A percentile compares a stretch with the other conserved stretches of the same genome.
Evolutionary conservation across 1,140 invertebrate species (phyloP).

Genomic region (Thaumetopoea pityocampa): DNA sequence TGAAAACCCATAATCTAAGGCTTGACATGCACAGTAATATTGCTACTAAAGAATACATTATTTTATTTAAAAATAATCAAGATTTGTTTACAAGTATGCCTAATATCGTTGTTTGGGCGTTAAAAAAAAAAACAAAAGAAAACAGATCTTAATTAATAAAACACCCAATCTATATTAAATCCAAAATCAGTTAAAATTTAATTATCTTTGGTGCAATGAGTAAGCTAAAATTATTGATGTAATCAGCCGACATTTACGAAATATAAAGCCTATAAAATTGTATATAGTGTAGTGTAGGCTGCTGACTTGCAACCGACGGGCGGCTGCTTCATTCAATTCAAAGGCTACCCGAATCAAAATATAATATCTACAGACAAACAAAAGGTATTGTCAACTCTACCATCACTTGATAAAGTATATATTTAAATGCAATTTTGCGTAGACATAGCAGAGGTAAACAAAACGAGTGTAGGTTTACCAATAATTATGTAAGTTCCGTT

Average conservation of each 20-base stretch:
- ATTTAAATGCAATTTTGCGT: not conserved
- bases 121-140: too few species aligned
- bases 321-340: slow-evolving; percentile 37
- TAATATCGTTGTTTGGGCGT: too few species aligned
- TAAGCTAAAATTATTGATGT: slow-evolving; percentile 9
- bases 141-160: not conserved
- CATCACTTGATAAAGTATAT: not conserved
- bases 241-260: slow-evolving; percentile 20
- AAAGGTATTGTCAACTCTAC: slow-evolving; percentile 10
- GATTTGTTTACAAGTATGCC: too few species aligned
- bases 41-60: too few species aligned
- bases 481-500: slow-evolving; percentile 54
- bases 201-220: slow-evolving; percentile 3
- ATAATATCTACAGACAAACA: slow-evolving; percentile 1
- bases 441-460: not conserved
- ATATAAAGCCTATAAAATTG: slow-evolving; percentile 21
- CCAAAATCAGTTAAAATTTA: slow-evolving; percentile 1
- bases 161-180: not conserved
- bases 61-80: too few species aligned
- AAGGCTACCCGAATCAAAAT: slow-evolving; percentile 6
- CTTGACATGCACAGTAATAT: too few species aligned
- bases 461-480: slow-evolving; percentile 26
- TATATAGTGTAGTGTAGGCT: slow-evolving; percentile 20
- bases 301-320: slow-evolving; percentile 17
- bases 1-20: too few species aligned